Percentiles rank a stretch among this genome's conserved stretches.
phyloP scores from a whole-genome alignment of 30 jellyfish, hydroid and myxozoan genomes.

The Calvadosia cruxmelitensis region DNA sequence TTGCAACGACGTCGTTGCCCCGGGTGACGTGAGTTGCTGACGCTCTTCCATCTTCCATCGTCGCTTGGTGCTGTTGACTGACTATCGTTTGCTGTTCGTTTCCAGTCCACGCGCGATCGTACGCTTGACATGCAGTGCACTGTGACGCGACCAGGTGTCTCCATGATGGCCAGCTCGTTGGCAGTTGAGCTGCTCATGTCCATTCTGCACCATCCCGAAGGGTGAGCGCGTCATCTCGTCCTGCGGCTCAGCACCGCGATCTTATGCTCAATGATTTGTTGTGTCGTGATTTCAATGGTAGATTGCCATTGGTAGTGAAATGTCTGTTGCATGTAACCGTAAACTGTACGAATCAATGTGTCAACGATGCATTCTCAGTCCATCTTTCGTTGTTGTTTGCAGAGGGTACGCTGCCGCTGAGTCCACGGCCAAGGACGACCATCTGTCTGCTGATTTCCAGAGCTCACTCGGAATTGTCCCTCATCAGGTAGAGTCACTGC shows the following conservation, averaged over 20 bases:
- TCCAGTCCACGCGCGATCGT: conserved; percentile 81
- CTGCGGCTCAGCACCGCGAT: no score
- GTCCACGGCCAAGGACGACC: conserved; percentile 37
- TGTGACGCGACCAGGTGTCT: conserved; percentile 92
- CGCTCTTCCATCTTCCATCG: not conserved
- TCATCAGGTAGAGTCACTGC: conserved; percentile 46
- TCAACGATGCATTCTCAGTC: no score
- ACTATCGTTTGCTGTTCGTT: not conserved
- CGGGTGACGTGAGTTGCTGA: conserved; percentile 81
- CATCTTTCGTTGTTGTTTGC: no score
- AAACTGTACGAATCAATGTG: no score
- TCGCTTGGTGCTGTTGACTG: not conserved
- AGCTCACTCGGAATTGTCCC: conserved; percentile 90
- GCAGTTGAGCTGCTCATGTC: conserved; percentile 91
- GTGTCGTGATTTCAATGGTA: no score
- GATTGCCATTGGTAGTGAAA: no score
- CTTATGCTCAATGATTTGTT: no score
- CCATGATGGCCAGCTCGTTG: conserved; percentile 94
- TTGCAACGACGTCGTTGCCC: conserved; percentile 95
- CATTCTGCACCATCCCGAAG: conserved; percentile 77
- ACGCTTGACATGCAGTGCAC: conserved; percentile 97
- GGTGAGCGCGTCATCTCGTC: conserved; percentile 31
- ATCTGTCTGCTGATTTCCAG: conserved; percentile 53
- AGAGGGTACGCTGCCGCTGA: conserved; percentile 83
- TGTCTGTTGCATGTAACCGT: no score